phyloP scores from a whole-genome alignment of 2,888 invertebrate species.

The Drosophila yooni region DNA sequence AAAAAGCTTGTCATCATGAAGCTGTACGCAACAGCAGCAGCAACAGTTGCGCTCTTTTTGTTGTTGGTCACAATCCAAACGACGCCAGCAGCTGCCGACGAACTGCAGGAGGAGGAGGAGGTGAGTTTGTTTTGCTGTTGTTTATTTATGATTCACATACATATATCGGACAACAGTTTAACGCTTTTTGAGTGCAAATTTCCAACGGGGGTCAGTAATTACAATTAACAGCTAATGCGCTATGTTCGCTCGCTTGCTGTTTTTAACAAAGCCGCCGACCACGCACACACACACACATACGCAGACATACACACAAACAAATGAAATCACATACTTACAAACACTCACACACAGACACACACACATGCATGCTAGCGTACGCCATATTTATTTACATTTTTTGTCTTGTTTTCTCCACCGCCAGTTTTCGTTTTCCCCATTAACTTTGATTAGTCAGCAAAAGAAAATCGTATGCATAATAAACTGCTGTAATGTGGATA shows the following conservation, averaged over 20 bases:
- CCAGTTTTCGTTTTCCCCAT: constrained; percentile 27
- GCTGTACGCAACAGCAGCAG: constrained; percentile 51
- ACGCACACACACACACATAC: constrained; percentile 29
- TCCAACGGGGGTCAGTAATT: constrained; percentile 17
- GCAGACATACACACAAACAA: constrained; percentile 21
- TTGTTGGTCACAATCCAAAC: constrained; percentile 51
- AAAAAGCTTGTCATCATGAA: constrained; percentile 51
- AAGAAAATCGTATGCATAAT: constrained; percentile 51
- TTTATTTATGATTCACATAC: constrained; percentile 56
- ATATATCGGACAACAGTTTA: constrained; percentile 44
- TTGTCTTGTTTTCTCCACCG: constrained; percentile 38
- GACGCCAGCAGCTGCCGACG: constrained; percentile 58
- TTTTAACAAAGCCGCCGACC: constrained; percentile 49
- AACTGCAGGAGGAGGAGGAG: constrained; percentile 38
- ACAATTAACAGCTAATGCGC: constrained; percentile 38
- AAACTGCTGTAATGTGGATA: constrained; percentile 36
- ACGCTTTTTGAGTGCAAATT: constrained; percentile 55
- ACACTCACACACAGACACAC: constrained; percentile 24
- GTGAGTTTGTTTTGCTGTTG: constrained; percentile 52
- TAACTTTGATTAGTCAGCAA: constrained; percentile 65
- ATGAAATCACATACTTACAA: constrained; percentile 28
- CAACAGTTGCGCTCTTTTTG: constrained; percentile 74
- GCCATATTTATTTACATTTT: constrained; percentile 66
- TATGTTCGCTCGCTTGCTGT: constrained; percentile 52
- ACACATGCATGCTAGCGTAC: constrained; percentile 46